Evolutionary conservation across 2,888 invertebrate genomes (phyloP), one percentile per base, ranked within the genome.

Genomic region (Cheilosia impressa): DNA sequence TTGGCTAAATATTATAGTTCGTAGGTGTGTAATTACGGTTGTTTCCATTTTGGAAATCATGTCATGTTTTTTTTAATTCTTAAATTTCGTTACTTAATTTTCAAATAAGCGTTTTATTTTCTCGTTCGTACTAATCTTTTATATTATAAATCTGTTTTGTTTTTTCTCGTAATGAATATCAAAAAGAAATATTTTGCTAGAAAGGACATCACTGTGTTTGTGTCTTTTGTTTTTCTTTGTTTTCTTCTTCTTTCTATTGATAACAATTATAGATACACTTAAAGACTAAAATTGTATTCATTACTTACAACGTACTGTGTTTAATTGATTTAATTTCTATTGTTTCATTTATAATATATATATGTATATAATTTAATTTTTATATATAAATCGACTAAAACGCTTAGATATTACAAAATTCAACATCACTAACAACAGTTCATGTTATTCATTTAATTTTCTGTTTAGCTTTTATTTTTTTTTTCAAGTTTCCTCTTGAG

Each of bases 371-470:
- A 79, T 87, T 87, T 87, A 81, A 82, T 87, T 87, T 87, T 71
- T 77, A 77, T 87, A 87, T 77, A 81, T 81, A 87, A 84, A 85
- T 87, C 87, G 87, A 87, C 87, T 87, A 87, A 87, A 84, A 87
- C 87, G 84, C 83, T 88, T 87, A 87, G 68, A 84, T 79, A 78
- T 80, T 88, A 88, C 81, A 81, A 88, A 88, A 88, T 87, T 85
- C 87, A 88, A 88, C 88, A 87, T 88, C 87, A 88, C 88, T 88
- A 88, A 88, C 88, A 88, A 88, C 88, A 88, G 87, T 88, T 87
- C 82, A 72, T 87, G 87, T 85, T 82, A 62, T 84, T 75, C 55
- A 38, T 69, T 73, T 79, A 43, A 43, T 57, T 69, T 82, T 66
- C 81, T 47, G 47, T 77, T 77, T 71, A 17, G 13, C 47, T 89